Percentiles rank a stretch among this genome's conserved stretches.
Conservation (phyloP, 2,888 invertebrate genomes). For the Diarsia dahlii region DNA sequence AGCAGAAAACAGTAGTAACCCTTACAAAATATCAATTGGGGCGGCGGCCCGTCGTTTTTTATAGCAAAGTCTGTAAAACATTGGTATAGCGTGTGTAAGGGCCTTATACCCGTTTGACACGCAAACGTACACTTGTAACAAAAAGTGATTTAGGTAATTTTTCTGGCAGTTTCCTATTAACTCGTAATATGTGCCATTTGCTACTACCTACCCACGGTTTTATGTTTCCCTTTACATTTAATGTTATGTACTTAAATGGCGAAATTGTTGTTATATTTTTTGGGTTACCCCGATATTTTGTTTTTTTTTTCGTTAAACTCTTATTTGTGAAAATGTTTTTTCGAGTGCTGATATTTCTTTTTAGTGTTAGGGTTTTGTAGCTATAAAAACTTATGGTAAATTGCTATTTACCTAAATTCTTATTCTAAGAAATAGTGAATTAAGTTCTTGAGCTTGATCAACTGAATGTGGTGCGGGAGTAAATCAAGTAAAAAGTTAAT, state of each 20-base stretch:
- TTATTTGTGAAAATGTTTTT: conserved; percentile 49
- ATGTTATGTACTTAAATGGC: conserved; percentile 68
- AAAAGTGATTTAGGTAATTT: conserved; percentile 82
- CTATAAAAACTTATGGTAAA: conserved; percentile 21
- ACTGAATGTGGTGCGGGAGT: no score
- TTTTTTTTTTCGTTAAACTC: conserved; percentile 35
- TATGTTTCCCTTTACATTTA: conserved; percentile 73
- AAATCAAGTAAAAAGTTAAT: no score
- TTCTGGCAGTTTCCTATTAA: conserved; percentile 72
- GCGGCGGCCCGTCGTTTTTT: conserved; percentile 83
- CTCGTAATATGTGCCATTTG: conserved; percentile 72
- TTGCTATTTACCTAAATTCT: conserved; percentile 12
- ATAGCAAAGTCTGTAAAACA: conserved; percentile 86
- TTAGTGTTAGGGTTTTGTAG: conserved; percentile 14
- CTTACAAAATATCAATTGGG: conserved; percentile 89
- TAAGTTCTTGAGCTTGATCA: not conserved
- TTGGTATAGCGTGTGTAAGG: conserved; percentile 83
- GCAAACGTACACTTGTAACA: conserved; percentile 80
- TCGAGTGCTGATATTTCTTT: conserved; percentile 33
- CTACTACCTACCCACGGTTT: conserved; percentile 61
- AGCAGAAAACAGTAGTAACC: conserved; percentile 82
- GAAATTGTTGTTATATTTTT: conserved; percentile 64
- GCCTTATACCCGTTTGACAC: conserved; percentile 85
- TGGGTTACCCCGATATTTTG: conserved; percentile 49
- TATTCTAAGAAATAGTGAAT: not conserved